A percentile compares a stretch with the other conserved stretches of the same genome.
Evolutionary conservation across 1,140 invertebrate species (phyloP).

Genomic region (Sesamia nonagrioides): DNA sequence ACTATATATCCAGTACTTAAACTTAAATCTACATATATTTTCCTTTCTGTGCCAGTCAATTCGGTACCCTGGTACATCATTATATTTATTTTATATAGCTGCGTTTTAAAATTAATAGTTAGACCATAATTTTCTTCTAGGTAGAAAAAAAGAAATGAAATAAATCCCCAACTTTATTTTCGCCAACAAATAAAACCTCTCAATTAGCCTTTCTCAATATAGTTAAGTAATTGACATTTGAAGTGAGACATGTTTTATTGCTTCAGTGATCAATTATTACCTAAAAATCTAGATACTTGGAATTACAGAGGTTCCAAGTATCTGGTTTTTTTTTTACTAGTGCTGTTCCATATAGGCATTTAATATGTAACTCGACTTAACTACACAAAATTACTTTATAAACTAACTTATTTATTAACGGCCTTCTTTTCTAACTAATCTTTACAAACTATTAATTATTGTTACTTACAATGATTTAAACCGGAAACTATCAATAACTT

Average conservation of each 20-base stretch:
- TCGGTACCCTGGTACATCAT: too few relatives aligned
- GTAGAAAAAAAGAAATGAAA: not conserved
- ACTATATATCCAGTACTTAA: too few relatives aligned
- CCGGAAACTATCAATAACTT: conserved; percentile 38
- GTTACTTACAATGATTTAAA: not conserved
- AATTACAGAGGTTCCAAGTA: too few relatives aligned
- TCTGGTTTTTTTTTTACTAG: too few relatives aligned
- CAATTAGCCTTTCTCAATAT: not conserved
- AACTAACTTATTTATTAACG: too few relatives aligned
- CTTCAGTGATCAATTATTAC: too few relatives aligned
- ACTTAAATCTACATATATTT: too few relatives aligned
- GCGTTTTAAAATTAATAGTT: not conserved
- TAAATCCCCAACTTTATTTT: not conserved
- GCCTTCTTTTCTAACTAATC: too few relatives aligned
- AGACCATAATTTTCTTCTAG: not conserved
- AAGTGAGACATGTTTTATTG: not conserved
- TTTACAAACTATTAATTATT: not conserved
- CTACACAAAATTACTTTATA: too few relatives aligned
- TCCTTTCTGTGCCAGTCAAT: too few relatives aligned
- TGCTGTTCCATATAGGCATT: too few relatives aligned
- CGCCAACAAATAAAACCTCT: not conserved
- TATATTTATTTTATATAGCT: not conserved
- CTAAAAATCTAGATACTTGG: not conserved
- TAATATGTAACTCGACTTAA: too few relatives aligned
- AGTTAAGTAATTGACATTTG: not conserved